Evolutionary conservation across 2,113 vertebrate species (phyloP).

Genomic region (Cyanistes caeruleus): DNA sequence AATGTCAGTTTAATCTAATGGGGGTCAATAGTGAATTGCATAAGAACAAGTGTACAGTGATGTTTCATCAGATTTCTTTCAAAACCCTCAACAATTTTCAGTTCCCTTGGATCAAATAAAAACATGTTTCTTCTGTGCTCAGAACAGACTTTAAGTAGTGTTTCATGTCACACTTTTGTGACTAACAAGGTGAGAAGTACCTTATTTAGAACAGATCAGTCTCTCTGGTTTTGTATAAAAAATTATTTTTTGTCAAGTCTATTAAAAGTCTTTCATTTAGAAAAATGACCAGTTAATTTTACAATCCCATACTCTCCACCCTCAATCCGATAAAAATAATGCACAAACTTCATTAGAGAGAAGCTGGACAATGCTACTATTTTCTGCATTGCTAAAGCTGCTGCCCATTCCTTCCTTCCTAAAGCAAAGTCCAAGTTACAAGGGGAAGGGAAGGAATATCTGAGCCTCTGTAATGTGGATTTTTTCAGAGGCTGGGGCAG

Average conservation of each 20-base stretch:
- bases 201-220: neutral
- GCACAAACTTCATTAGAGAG: neutral
- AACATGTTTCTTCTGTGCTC: neutral
- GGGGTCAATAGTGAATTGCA: neutral
- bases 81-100: neutral
- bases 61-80: neutral
- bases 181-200: neutral
- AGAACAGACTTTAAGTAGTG: neutral
- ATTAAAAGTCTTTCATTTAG: neutral
- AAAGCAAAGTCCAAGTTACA: rapidly evolving
- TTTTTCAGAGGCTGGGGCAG: neutral
- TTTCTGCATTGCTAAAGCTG: neutral
- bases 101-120: neutral
- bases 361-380: rapidly evolving
- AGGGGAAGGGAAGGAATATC: neutral
- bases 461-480: neutral
- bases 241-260: neutral
- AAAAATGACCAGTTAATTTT: neutral
- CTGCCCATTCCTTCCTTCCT: neutral
- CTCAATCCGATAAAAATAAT: neutral
- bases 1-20: neutral
- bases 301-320: rapidly evolving
- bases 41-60: neutral
- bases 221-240: neutral
- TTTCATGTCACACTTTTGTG: neutral